phyloP scores from a whole-genome alignment of 64 coral and sea anemone genomes.

The Actinia tenebrosa region DNA sequence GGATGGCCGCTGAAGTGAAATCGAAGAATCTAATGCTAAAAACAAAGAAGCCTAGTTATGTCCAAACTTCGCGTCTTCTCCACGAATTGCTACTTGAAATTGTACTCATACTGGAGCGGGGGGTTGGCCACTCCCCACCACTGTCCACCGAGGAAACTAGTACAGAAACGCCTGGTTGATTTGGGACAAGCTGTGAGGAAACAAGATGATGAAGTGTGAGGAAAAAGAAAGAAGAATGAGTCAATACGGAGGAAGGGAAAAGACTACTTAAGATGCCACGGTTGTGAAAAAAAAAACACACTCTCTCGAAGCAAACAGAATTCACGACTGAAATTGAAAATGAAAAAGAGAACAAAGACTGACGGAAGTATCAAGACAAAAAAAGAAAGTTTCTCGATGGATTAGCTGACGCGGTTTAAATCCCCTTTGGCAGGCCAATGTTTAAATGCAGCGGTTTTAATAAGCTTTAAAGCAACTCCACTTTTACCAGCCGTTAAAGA shows the following conservation, averaged over 20 bases:
- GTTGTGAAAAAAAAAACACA: not conserved
- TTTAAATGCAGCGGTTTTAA: not conserved
- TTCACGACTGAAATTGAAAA: not conserved
- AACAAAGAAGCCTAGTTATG: not conserved
- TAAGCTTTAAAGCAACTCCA: not conserved
- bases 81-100: constrained; percentile 11
- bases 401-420: not conserved
- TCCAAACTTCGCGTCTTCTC: constrained; percentile 1
- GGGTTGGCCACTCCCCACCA: constrained; percentile 7
- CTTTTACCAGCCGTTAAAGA: not conserved
- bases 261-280: not conserved
- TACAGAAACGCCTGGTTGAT: not conserved
- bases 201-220: constrained; percentile 1
- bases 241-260: not conserved
- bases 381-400: not conserved
- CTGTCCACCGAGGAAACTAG: not conserved
- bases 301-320: not conserved
- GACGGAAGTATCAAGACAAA: not conserved
- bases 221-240: not conserved
- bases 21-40: not conserved
- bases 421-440: not conserved
- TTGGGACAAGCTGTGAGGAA: constrained; percentile 3
- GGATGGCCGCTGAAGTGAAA: not conserved
- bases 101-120: constrained; percentile 12
- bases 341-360: not conserved